These are phyloP conservation scores for Myrmecophaga tridactyla DNA, from an alignment of 2,113 vertebrate genomes.

Conservation along the genomic window DNA sequence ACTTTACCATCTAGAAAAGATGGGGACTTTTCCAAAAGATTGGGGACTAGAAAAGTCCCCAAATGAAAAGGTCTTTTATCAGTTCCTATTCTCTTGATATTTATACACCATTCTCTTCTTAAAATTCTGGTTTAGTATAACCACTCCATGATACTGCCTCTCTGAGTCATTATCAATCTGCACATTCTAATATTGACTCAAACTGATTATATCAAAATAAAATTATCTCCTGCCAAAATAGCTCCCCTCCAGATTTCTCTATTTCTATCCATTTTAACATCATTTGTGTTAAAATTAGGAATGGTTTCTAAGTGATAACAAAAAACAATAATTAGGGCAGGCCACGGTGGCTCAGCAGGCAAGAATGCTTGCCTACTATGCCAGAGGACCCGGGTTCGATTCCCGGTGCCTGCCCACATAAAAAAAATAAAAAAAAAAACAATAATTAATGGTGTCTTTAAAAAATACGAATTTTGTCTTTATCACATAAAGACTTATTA, in stretches of 20 bases:
- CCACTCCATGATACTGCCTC: neutral
- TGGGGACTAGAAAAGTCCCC: no score
- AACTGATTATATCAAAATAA: neutral
- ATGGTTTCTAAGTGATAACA: neutral
- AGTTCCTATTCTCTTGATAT: neutral
- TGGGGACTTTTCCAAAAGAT: no score
- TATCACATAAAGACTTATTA: neutral
- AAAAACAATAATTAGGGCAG: neutral
- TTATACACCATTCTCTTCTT: slow-evolving; percentile 32
- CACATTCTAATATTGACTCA: neutral
- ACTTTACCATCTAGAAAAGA: neutral
- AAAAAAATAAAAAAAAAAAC: neutral
- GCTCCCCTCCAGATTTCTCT: neutral
- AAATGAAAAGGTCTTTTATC: neutral
- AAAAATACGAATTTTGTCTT: neutral
- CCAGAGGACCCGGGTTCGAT: no score
- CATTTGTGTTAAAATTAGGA: neutral
- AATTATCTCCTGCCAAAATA: neutral
- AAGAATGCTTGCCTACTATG: no score
- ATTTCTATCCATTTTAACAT: neutral
- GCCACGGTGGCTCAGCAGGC: no score
- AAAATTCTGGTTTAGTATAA: neutral
- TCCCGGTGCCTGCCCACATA: no score
- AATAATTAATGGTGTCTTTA: neutral
- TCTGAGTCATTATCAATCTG: no score